Conservation (phyloP, 2,888 invertebrate genomes). For the Heliconius erato region DNA sequence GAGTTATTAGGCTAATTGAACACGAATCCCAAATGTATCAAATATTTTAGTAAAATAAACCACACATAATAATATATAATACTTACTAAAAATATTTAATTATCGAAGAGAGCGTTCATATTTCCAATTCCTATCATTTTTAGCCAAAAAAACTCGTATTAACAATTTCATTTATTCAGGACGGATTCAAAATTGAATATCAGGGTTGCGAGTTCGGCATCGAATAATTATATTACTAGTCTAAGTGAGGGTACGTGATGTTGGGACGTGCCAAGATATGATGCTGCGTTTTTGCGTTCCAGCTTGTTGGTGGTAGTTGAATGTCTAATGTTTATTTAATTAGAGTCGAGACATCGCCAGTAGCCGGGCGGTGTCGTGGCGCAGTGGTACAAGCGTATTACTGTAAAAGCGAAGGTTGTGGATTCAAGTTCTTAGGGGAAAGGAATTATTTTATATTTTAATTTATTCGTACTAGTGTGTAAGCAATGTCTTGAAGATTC, state of each 20-base stretch:
- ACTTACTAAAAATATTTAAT: background rate
- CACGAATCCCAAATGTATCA: background rate
- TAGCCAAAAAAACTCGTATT: background rate
- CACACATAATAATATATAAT: background rate
- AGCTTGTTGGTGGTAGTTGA: background rate
- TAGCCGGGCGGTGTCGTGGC: no score
- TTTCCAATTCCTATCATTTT: background rate
- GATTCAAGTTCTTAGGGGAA: no score
- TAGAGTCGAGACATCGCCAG: no score
- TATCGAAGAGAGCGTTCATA: background rate
- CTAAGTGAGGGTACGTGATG: conserved; percentile 73
- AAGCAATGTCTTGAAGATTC: no score
- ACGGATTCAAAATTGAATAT: conserved; percentile 33
- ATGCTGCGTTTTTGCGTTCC: conserved; percentile 14
- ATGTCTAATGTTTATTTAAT: background rate
- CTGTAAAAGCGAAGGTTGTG: no score
- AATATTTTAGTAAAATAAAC: background rate
- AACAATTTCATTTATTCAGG: conserved; percentile 25
- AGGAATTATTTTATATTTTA: no score
- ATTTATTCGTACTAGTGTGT: no score
- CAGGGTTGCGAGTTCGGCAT: conserved; percentile 33
- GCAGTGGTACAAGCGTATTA: no score
- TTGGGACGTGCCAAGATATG: conserved; percentile 66
- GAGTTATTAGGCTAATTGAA: background rate
- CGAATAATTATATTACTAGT: conserved; percentile 72